These are phyloP conservation scores for Mnemiopsis leidyi DNA, from an alignment of 37 sponge, comb jelly and placozoan genomes.

Conservation along the genomic window DNA sequence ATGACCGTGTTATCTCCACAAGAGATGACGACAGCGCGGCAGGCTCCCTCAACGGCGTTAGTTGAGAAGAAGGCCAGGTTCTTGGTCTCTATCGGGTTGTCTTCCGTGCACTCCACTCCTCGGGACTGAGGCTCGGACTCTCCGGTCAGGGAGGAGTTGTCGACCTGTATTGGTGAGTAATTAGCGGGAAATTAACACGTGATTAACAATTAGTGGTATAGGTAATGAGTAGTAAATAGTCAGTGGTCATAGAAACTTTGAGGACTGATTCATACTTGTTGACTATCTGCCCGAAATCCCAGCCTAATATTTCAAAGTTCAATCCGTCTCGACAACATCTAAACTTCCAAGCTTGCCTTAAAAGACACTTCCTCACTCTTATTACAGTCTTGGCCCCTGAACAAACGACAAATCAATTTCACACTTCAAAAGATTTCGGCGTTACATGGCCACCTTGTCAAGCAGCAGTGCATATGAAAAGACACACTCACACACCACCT, in stretches of 20 bases:
- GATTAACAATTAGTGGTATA: neutral
- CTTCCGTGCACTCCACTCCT: slow-evolving; percentile 70
- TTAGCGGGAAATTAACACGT: neutral
- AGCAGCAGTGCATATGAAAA: neutral
- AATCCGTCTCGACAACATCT: too few relatives aligned
- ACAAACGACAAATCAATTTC: too few relatives aligned
- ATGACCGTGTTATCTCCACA: slow-evolving; percentile 93
- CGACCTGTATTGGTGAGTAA: slow-evolving; percentile 77
- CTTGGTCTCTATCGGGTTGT: slow-evolving; percentile 89
- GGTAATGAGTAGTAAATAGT: neutral
- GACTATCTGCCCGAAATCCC: too few relatives aligned
- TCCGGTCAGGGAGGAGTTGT: slow-evolving; percentile 98
- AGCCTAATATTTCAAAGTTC: too few relatives aligned
- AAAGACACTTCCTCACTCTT: too few relatives aligned
- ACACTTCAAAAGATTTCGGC: too few relatives aligned
- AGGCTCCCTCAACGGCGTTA: slow-evolving; percentile 84
- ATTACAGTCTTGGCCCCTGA: too few relatives aligned
- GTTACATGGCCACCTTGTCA: neutral
- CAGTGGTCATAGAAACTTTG: too few relatives aligned
- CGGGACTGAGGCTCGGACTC: slow-evolving; percentile 92
- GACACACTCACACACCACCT: too few relatives aligned
- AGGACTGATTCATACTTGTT: too few relatives aligned
- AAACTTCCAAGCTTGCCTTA: too few relatives aligned
- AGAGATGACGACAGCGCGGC: slow-evolving; percentile 80
- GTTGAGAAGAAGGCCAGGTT: slow-evolving; percentile 97